A percentile compares a stretch with the other conserved stretches of the same genome.
Conservation (phyloP, 2,797 vertebrate genomes). For the Pangasius sanitwongsei region DNA sequence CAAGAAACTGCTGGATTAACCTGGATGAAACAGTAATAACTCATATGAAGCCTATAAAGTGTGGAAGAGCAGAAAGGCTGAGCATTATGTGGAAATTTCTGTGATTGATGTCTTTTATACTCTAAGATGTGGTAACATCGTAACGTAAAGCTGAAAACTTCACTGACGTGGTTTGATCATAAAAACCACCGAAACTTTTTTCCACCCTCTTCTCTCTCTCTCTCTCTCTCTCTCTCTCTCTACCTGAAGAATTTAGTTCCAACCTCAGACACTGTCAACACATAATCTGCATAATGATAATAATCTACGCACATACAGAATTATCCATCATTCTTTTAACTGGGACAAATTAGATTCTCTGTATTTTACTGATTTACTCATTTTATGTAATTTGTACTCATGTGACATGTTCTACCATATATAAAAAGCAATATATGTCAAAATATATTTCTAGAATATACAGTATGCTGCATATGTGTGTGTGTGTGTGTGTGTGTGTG, state of each 20-base stretch:
- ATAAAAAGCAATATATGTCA: too few species aligned
- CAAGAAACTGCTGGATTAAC: too few species aligned
- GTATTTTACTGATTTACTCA: neutral
- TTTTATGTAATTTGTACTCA: neutral
- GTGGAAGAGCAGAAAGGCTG: neutral
- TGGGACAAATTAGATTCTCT: neutral
- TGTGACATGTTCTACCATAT: neutral
- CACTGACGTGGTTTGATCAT: slow-evolving; percentile 64
- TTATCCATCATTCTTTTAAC: neutral
- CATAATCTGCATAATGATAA: neutral
- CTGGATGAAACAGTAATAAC: neutral
- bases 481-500: too few species aligned
- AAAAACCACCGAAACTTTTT: slow-evolving; percentile 69
- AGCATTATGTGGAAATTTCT: slow-evolving; percentile 41
- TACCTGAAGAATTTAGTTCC: neutral
- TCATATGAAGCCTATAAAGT: neutral
- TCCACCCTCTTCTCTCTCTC: slow-evolving; percentile 44
- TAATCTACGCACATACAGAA: neutral
- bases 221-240: slow-evolving; percentile 22
- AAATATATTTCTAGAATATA: too few species aligned
- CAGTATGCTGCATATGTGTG: too few species aligned
- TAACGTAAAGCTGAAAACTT: slow-evolving; percentile 48
- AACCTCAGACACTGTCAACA: neutral
- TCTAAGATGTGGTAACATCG: slow-evolving; percentile 57
- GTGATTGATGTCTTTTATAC: slow-evolving; percentile 43